phyloP scores from a whole-genome alignment of 2,888 invertebrate genomes.

The Sphaerophoria taeniata region DNA sequence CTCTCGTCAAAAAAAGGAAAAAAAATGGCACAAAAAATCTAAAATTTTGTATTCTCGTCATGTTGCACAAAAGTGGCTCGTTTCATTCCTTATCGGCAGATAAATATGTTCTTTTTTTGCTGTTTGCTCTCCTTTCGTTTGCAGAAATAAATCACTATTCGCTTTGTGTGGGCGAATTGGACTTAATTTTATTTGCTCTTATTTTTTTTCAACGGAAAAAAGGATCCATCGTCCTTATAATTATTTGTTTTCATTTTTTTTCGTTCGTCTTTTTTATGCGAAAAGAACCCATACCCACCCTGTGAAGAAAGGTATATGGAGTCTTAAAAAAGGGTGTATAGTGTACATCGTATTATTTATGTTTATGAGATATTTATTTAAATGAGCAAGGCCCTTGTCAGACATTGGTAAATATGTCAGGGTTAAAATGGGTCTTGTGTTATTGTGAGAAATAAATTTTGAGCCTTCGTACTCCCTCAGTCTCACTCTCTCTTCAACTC shows the following conservation, averaged over 20 bases:
- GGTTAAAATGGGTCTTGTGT: not conserved
- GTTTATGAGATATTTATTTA: conserved; percentile 38
- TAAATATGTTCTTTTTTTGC: conserved; percentile 64
- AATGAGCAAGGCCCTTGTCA: conserved; percentile 14
- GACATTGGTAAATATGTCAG: conserved; percentile 27
- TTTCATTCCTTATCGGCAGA: conserved; percentile 66
- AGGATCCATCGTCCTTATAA: conserved; percentile 8
- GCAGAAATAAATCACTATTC: conserved; percentile 68
- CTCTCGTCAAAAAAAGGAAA: conserved; percentile 9
- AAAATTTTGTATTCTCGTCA: conserved; percentile 59
- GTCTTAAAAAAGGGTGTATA: not conserved
- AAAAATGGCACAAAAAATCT: too few relatives aligned
- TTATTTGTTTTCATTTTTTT: conserved; percentile 27
- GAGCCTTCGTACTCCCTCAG: too few relatives aligned
- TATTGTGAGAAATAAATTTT: conserved; percentile 17
- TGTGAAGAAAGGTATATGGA: not conserved
- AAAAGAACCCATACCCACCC: too few relatives aligned
- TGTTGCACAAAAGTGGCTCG: conserved; percentile 54
- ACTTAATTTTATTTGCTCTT: conserved; percentile 66
- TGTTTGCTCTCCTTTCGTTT: conserved; percentile 30
- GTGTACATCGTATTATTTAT: conserved; percentile 16
- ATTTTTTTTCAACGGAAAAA: conserved; percentile 5
- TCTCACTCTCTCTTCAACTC: too few relatives aligned
- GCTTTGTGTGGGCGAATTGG: conserved; percentile 41
- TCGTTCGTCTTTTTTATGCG: not conserved